Conservation (phyloP, 2,797 vertebrate species). For the Galaxias olidus region DNA sequence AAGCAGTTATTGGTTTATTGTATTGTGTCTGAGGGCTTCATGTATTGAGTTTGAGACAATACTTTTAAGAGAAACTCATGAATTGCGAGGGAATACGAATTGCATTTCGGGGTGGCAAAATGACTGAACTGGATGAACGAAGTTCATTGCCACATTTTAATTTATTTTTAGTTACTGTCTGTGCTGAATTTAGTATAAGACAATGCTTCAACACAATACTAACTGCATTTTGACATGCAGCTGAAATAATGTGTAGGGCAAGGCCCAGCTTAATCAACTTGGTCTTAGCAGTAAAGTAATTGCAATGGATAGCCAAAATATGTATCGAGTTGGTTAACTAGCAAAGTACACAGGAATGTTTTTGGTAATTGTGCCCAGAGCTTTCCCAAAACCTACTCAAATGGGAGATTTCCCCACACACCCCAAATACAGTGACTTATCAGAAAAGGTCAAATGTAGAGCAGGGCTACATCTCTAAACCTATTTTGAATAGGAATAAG, state of each 20-base stretch:
- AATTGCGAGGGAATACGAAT: constrained; percentile 12
- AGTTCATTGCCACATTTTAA: background rate
- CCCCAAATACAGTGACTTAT: constrained; percentile 17
- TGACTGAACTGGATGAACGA: constrained; percentile 17
- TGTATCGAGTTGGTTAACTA: background rate
- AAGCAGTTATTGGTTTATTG: constrained; percentile 28
- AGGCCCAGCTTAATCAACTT: too few relatives aligned
- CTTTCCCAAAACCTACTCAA: constrained; percentile 24
- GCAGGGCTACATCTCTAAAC: background rate
- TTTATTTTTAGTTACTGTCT: background rate
- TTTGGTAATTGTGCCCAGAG: constrained; percentile 33
- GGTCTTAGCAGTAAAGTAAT: too few relatives aligned
- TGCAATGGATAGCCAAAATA: too few relatives aligned
- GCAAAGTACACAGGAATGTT: constrained; percentile 35
- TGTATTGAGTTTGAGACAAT: background rate
- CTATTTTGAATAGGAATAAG: constrained; percentile 14
- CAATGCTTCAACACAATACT: constrained; percentile 9
- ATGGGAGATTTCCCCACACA: background rate
- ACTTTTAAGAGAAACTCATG: constrained; percentile 6
- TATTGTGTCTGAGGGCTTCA: too few relatives aligned
- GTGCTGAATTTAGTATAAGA: constrained; percentile 14
- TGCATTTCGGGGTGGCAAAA: constrained; percentile 61
- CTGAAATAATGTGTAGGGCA: too few relatives aligned
- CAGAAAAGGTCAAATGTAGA: constrained; percentile 11
- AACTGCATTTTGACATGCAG: constrained; percentile 28